Conservation (phyloP, 2,113 vertebrate species). For the mouse (Mus musculus) region DNA sequence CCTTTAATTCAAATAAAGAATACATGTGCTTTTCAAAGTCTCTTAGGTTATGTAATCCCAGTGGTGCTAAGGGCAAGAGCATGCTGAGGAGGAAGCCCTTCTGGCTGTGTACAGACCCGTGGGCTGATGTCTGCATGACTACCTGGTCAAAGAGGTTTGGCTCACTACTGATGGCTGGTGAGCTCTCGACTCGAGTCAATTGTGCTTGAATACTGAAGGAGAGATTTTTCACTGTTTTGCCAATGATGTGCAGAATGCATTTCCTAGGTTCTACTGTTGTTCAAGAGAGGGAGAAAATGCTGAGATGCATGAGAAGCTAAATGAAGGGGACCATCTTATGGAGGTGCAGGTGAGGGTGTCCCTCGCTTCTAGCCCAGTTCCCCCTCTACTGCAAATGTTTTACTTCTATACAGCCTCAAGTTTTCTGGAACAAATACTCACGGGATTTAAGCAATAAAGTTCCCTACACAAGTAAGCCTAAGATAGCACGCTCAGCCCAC, state of each 20-base stretch:
- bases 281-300: neutral
- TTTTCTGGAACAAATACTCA: neutral
- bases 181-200: neutral
- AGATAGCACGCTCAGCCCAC: slow-evolving; percentile 4
- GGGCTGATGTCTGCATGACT: neutral
- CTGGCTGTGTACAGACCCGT: neutral
- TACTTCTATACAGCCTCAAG: neutral
- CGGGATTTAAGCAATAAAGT: neutral
- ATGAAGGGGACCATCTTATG: neutral
- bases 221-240: neutral
- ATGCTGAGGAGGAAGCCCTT: neutral
- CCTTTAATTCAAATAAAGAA: slow-evolving; percentile 47
- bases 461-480: neutral
- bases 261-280: neutral
- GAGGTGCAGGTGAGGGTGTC: neutral
- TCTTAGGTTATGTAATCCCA: neutral
- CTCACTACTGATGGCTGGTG: neutral
- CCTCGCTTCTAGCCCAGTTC: neutral
- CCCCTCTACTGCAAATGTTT: neutral
- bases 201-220: neutral
- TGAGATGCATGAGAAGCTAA: slow-evolving; percentile 1
- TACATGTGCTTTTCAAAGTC: neutral
- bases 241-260: neutral
- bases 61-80: neutral
- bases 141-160: neutral